These are phyloP conservation scores for Noctua comes DNA, from an alignment of 2,888 invertebrate genomes.

Conservation along the genomic window DNA sequence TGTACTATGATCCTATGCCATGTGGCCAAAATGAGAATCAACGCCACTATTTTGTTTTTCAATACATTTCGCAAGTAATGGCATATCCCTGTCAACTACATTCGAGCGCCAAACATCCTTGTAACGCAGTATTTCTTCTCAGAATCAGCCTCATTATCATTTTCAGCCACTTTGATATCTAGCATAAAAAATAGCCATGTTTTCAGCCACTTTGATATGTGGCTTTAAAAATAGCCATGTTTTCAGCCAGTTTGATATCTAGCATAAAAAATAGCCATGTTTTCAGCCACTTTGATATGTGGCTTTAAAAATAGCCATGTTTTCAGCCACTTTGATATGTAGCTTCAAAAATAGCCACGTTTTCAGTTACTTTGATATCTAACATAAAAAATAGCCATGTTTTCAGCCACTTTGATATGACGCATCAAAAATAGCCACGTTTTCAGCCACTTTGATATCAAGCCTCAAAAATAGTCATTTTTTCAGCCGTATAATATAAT, in stretches of 20 bases:
- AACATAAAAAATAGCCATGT: not conserved
- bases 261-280: too few relatives aligned
- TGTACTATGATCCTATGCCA: not conserved
- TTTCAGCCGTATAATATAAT: not conserved
- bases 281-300: too few relatives aligned
- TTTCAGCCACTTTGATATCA: not conserved
- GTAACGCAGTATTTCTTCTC: not conserved
- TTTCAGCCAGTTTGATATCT: too few relatives aligned
- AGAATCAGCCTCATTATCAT: too few relatives aligned
- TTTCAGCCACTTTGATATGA: not conserved
- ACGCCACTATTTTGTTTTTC: not conserved
- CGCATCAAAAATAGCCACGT: too few relatives aligned
- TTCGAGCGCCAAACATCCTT: not conserved
- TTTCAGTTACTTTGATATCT: not conserved
- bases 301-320: not conserved
- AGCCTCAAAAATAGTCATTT: not conserved
- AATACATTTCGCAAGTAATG: not conserved
- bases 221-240: too few relatives aligned
- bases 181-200: not conserved
- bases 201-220: not conserved
- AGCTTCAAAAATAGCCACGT: not conserved
- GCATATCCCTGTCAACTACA: not conserved
- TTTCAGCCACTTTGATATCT: not conserved
- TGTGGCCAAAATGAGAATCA: not conserved
- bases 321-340: not conserved